Conservation (phyloP, 2,113 vertebrate species). For the Falcunculus frontatus region DNA sequence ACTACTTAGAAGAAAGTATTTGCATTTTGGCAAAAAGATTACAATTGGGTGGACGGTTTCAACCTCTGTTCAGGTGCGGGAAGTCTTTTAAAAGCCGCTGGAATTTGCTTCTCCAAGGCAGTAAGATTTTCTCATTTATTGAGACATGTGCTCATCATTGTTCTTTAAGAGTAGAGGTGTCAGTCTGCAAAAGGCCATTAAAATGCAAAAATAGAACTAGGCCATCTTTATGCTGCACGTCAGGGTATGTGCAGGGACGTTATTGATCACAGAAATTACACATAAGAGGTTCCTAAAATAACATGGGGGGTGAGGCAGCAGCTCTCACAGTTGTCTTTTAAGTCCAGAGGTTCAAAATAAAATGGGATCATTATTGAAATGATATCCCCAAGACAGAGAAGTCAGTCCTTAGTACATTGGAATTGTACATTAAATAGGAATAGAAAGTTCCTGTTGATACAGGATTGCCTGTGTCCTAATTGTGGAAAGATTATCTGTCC, state of each 20-base stretch:
- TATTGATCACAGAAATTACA: constrained; percentile 41
- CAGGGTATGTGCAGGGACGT: background rate
- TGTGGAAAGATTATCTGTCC: background rate
- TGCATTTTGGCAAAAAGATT: background rate
- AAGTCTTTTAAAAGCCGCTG: background rate
- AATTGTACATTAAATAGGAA: background rate
- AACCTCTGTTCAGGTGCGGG: background rate
- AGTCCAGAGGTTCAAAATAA: background rate
- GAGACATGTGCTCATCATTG: background rate
- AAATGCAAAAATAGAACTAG: constrained; percentile 48
- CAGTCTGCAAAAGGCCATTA: background rate
- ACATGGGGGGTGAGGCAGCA: background rate
- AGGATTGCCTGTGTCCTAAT: background rate
- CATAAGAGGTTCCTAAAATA: constrained; percentile 36
- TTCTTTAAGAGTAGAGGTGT: background rate
- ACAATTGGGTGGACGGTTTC: background rate
- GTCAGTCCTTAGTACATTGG: too few species aligned
- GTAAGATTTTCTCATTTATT: background rate
- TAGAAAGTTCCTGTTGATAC: background rate
- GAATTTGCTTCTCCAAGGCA: background rate
- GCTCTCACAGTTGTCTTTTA: background rate
- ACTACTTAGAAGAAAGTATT: background rate
- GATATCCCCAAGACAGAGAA: too few species aligned
- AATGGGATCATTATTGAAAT: background rate
- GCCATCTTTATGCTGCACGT: background rate